phyloP scores from a whole-genome alignment of 2,888 invertebrate species.

The Lochmaea capreae region DNA sequence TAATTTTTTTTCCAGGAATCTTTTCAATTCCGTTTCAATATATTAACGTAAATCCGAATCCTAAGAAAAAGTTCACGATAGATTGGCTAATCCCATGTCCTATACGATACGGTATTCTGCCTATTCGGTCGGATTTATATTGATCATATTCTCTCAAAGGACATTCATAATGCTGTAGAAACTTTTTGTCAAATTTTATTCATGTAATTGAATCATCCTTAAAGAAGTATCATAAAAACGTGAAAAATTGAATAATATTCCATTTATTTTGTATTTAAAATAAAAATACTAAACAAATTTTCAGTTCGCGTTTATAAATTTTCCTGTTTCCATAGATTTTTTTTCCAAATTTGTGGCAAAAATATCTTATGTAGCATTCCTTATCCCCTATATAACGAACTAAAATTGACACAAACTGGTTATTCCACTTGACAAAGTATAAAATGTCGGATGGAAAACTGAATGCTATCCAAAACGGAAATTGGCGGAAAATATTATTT shows the following conservation, averaged over 20 bases:
- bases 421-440: slow-evolving; percentile 18
- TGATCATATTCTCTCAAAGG: slow-evolving; percentile 49
- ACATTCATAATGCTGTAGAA: slow-evolving; percentile 35
- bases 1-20: background rate
- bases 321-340: no score
- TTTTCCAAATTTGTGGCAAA: background rate
- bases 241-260: no score
- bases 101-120: slow-evolving; percentile 61
- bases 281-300: no score
- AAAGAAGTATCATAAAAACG: background rate
- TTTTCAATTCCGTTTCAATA: background rate
- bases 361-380: background rate
- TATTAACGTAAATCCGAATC: slow-evolving; percentile 2
- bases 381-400: slow-evolving; percentile 4
- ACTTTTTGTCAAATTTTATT: slow-evolving; percentile 24
- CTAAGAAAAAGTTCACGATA: slow-evolving; percentile 60
- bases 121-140: slow-evolving; percentile 45
- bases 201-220: slow-evolving; percentile 21
- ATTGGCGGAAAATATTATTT: slow-evolving; percentile 9
- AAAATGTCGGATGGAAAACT: background rate
- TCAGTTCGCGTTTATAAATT: no score
- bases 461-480: background rate
- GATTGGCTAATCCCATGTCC: slow-evolving; percentile 65
- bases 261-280: no score
- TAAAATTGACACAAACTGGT: slow-evolving; percentile 11